Conservation (phyloP, 2,113 vertebrate species). For the Paradoxurus hermaphroditus region DNA sequence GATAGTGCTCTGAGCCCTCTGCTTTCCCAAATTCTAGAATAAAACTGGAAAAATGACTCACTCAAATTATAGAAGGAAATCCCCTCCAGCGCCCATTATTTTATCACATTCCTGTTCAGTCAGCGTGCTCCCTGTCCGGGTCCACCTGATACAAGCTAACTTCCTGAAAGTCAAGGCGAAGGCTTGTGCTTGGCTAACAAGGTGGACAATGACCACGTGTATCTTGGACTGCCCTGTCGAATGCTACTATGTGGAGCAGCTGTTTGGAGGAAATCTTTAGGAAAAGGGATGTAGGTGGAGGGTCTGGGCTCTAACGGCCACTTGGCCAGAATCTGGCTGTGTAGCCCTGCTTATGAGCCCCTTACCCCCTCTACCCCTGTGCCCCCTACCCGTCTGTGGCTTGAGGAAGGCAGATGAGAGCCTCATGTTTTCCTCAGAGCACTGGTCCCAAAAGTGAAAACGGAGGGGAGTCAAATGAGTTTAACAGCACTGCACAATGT, state of each 20-base stretch:
- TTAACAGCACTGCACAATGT: background rate
- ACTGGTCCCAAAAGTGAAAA: background rate
- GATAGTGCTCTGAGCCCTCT: background rate
- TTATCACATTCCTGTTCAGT: background rate
- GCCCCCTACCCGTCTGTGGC: background rate
- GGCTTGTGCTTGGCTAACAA: background rate
- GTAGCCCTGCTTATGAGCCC: background rate
- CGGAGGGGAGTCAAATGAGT: fast-evolving
- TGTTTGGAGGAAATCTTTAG: background rate
- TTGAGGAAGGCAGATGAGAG: background rate
- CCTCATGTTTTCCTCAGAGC: background rate
- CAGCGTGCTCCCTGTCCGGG: background rate
- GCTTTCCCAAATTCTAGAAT: background rate
- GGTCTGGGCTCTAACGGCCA: background rate
- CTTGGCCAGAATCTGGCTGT: background rate
- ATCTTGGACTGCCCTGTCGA: background rate
- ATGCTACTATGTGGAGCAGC: background rate
- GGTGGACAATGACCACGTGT: background rate
- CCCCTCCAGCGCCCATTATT: background rate
- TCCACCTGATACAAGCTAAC: background rate
- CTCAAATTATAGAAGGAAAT: background rate
- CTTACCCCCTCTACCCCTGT: background rate
- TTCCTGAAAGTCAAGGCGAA: background rate
- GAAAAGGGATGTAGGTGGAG: background rate
- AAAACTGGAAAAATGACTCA: background rate